Evolutionary conservation across 2,797 vertebrate species (phyloP).

Genomic region (Meda fulgida): DNA sequence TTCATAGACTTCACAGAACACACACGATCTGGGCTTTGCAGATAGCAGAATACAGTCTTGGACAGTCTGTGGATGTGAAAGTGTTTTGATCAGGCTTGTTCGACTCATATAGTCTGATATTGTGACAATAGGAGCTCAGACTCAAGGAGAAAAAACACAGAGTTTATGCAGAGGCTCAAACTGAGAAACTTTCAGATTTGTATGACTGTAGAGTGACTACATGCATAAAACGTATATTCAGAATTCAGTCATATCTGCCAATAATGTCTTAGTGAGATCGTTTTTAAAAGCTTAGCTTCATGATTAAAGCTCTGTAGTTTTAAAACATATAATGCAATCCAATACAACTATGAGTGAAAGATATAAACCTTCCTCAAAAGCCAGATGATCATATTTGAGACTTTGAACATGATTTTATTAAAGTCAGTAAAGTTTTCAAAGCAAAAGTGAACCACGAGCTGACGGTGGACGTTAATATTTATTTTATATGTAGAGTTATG

Average conservation of each 20-base stretch:
- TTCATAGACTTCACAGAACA: slow-evolving; percentile 31
- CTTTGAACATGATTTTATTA: neutral
- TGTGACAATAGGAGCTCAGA: no score
- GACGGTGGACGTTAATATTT: neutral
- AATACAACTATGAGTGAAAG: neutral
- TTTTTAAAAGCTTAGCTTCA: neutral
- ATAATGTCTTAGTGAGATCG: neutral
- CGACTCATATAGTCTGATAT: no score
- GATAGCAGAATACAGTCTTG: neutral
- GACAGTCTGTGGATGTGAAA: neutral
- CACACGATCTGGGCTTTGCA: slow-evolving; percentile 4
- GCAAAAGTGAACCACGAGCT: neutral
- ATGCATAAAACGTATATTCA: neutral
- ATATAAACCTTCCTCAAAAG: neutral
- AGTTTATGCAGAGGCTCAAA: no score
- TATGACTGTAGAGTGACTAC: neutral
- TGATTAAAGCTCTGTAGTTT: neutral
- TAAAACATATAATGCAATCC: neutral
- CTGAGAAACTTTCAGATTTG: no score
- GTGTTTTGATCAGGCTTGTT: neutral
- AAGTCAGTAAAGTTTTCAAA: neutral
- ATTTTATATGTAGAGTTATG: neutral
- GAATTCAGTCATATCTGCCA: neutral
- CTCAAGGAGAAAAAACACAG: no score
- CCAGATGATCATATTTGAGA: neutral